These are phyloP conservation scores for Agrilus biguttatus DNA, from an alignment of 2,888 invertebrate genomes.

Conservation along the genomic window DNA sequence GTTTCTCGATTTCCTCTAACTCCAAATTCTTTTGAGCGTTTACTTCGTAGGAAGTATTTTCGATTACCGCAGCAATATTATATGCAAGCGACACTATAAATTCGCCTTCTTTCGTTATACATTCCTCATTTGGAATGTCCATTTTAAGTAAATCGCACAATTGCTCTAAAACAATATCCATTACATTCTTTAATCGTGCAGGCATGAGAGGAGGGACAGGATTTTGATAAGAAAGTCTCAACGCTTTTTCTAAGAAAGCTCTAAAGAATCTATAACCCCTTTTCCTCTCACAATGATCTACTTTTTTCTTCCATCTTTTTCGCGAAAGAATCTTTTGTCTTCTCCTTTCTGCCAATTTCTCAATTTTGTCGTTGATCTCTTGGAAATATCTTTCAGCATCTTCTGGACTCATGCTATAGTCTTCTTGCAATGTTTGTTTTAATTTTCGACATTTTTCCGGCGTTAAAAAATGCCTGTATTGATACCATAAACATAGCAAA, in stretches of 20 bases:
- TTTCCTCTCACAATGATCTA: conserved; percentile 2
- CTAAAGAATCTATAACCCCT: conserved; percentile 13
- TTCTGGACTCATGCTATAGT: neutral
- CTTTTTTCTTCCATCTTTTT: conserved; percentile 3
- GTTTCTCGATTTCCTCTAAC: too few relatives aligned
- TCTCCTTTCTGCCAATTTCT: conserved; percentile 10
- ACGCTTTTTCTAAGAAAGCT: conserved; percentile 14
- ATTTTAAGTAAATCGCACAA: conserved; percentile 64
- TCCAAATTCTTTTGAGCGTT: too few relatives aligned
- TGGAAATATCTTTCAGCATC: conserved; percentile 45
- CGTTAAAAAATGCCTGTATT: too few relatives aligned
- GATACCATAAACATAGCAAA: too few relatives aligned
- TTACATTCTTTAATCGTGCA: conserved; percentile 39
- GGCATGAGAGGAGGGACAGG: conserved; percentile 38
- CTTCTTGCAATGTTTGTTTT: too few relatives aligned
- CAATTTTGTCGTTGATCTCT: conserved; percentile 23
- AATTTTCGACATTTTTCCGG: too few relatives aligned
- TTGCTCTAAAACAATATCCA: conserved; percentile 41
- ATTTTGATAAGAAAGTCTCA: conserved; percentile 22
- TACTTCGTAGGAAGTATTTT: too few relatives aligned
- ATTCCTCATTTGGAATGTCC: conserved; percentile 49
- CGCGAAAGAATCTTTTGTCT: conserved; percentile 15
- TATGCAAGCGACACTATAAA: too few relatives aligned
- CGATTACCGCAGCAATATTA: too few relatives aligned
- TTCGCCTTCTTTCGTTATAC: too few relatives aligned